Conservation (phyloP, 2,888 invertebrate species). For the Morpho deidamia region DNA sequence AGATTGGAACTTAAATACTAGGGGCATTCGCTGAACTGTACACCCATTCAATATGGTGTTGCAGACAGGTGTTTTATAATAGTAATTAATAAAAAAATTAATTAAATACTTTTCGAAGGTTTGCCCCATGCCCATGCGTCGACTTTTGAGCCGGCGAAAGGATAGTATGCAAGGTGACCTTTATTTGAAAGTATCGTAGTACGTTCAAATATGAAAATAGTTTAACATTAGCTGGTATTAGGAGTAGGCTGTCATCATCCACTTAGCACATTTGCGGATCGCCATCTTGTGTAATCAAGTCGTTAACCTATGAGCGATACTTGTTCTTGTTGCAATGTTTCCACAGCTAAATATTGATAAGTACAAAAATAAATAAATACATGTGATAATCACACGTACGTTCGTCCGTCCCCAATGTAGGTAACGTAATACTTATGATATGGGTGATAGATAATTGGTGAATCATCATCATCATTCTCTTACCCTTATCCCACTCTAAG, state of each 20-base stretch:
- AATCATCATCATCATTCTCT: too few relatives aligned
- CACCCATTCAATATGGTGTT: too few relatives aligned
- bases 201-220: background rate
- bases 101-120: background rate
- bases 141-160: background rate
- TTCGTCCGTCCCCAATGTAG: too few relatives aligned
- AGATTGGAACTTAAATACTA: too few relatives aligned
- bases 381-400: too few relatives aligned
- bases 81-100: background rate
- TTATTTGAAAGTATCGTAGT: background rate
- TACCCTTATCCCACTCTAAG: too few relatives aligned
- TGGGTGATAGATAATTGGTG: too few relatives aligned
- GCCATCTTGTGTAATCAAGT: constrained; percentile 69
- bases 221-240: constrained; percentile 2
- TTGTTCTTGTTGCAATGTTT: constrained; percentile 25
- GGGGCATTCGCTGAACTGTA: too few relatives aligned
- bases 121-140: too few relatives aligned
- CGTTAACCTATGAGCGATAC: constrained; percentile 56
- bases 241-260: constrained; percentile 56
- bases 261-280: constrained; percentile 67
- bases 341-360: background rate
- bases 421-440: too few relatives aligned
- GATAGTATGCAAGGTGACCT: background rate
- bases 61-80: too few relatives aligned
- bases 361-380: too few relatives aligned